Percentiles rank a stretch among this genome's conserved stretches.
Conservation (phyloP, 2,888 invertebrate species). For the Alentia gelatinosa region DNA sequence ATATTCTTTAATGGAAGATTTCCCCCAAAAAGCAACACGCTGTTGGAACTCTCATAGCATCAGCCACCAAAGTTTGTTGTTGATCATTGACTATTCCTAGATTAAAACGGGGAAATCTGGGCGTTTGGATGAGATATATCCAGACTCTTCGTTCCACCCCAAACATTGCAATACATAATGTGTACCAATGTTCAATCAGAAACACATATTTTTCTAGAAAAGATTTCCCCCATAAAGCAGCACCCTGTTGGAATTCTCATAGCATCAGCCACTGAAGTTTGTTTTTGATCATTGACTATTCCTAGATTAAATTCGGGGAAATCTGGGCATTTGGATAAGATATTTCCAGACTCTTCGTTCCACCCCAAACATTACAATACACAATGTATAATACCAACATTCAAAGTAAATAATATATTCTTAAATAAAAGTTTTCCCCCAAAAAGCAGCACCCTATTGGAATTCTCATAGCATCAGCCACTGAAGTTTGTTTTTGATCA, state of each 20-base stretch:
- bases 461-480: too few species aligned
- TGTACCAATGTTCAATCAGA: neutral
- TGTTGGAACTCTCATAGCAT: neutral
- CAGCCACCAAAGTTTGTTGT: neutral
- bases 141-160: slow-evolving; percentile 25
- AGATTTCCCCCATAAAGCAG: too few species aligned
- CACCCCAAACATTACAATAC: neutral
- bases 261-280: neutral
- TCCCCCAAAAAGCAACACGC: too few species aligned
- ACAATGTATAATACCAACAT: neutral
- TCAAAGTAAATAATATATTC: neutral
- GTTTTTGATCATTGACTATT: neutral
- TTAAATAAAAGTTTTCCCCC: neutral
- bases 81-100: neutral
- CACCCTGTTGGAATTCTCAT: neutral
- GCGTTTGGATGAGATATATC: neutral
- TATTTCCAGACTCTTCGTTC: neutral
- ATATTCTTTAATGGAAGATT: neutral
- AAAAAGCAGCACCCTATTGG: too few species aligned
- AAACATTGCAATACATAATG: neutral
- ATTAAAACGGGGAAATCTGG: slow-evolving; percentile 24
- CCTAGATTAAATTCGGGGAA: neutral
- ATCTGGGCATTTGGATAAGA: neutral
- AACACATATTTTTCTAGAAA: too few species aligned
- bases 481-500: neutral